Evolutionary conservation across 2,888 invertebrate species (phyloP).

Genomic region (Erebia palarica): DNA sequence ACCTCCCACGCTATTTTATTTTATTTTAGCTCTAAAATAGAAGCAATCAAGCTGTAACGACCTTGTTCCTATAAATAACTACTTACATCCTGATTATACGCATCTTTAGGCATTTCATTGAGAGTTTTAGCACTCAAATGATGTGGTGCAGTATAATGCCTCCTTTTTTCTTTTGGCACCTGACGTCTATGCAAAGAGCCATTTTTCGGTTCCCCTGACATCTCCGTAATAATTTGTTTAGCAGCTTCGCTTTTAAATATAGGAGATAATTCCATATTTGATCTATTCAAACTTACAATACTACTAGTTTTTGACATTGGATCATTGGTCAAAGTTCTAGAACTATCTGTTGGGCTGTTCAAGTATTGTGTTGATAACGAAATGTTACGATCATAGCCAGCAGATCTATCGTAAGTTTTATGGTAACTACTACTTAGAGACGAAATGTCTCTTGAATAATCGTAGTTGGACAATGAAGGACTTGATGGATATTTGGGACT

Average conservation of each 20-base stretch:
- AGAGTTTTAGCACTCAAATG: slow-evolving; percentile 85
- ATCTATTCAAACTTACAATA: slow-evolving; percentile 70
- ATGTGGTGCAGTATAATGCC: slow-evolving; percentile 94
- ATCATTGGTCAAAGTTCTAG: slow-evolving; percentile 74
- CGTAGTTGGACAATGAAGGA: slow-evolving; percentile 75
- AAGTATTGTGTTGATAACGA: slow-evolving; percentile 74
- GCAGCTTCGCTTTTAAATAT: slow-evolving; percentile 94
- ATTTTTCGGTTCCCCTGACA: slow-evolving; percentile 84
- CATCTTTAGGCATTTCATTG: slow-evolving; percentile 79
- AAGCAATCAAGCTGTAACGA: not conserved
- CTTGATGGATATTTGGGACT: slow-evolving; percentile 77
- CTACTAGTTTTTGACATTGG: slow-evolving; percentile 76
- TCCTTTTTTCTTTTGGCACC: slow-evolving; percentile 90
- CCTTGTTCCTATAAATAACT: not conserved
- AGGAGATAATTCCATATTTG: slow-evolving; percentile 85
- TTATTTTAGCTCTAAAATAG: not conserved
- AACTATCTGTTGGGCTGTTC: slow-evolving; percentile 74
- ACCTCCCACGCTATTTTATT: too few species aligned
- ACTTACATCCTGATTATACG: slow-evolving; percentile 76
- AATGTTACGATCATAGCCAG: slow-evolving; percentile 62
- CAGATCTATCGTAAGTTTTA: slow-evolving; percentile 64
- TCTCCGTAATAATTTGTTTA: slow-evolving; percentile 92
- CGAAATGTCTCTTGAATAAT: slow-evolving; percentile 71
- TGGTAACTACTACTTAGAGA: slow-evolving; percentile 72
- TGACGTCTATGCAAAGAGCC: slow-evolving; percentile 85